Conservation (phyloP, 2,888 invertebrate genomes). For the Stenchaetothrips biformis region DNA sequence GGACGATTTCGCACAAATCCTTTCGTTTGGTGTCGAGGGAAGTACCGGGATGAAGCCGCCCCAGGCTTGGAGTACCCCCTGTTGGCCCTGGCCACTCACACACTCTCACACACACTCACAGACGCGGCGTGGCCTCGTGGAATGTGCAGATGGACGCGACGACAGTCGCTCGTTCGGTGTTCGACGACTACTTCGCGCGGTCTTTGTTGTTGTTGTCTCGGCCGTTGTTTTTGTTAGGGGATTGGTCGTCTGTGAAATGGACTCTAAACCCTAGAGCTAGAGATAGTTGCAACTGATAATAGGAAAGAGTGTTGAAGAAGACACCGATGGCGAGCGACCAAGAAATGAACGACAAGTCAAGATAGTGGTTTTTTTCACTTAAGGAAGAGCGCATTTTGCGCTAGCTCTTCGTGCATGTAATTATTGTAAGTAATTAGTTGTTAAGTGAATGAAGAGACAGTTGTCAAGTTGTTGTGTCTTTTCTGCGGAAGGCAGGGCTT, state of each 20-base stretch:
- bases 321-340: slow-evolving; percentile 10
- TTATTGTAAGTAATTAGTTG: slow-evolving; percentile 37
- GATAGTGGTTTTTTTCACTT: slow-evolving; percentile 19
- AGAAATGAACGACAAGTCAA: slow-evolving; percentile 1
- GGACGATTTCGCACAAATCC: not conserved
- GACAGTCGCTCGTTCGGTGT: slow-evolving; percentile 11
- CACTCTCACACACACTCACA: not conserved
- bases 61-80: not conserved
- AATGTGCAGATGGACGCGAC: not conserved
- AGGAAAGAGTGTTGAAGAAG: slow-evolving; percentile 8
- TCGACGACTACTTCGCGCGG: not conserved
- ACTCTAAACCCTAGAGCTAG: slow-evolving; percentile 21
- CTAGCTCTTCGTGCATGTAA: slow-evolving; percentile 34
- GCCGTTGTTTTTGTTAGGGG: not conserved
- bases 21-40: not conserved
- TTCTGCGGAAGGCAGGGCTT: slow-evolving; percentile 36
- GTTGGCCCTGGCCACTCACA: not conserved
- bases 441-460: slow-evolving; percentile 34
- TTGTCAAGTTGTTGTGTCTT: slow-evolving; percentile 35
- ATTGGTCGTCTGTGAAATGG: not conserved
- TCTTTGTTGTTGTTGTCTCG: slow-evolving; percentile 11
- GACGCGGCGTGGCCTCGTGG: not conserved
- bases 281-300: slow-evolving; percentile 16
- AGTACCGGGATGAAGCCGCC: not conserved
- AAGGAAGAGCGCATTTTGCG: slow-evolving; percentile 19